phyloP scores from a whole-genome alignment of 2,888 invertebrate species.

The Lasioglossum lativentre region DNA sequence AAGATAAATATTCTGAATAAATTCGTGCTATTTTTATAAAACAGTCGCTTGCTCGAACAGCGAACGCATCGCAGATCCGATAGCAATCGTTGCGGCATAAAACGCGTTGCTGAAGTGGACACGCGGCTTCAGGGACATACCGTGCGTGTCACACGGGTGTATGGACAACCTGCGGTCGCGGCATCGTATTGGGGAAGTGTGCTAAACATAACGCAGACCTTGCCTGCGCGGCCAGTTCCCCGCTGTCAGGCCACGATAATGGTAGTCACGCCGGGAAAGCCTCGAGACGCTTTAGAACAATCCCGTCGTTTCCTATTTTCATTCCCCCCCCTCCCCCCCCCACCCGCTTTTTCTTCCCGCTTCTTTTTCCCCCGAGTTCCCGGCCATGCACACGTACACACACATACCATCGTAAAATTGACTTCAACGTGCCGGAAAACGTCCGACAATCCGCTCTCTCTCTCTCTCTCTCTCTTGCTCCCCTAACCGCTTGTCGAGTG shows the following conservation, averaged over 20 bases:
- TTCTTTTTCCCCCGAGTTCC: not conserved
- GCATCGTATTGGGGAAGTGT: constrained; percentile 2
- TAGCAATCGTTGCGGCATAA: not conserved
- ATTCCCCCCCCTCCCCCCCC: not conserved
- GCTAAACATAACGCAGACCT: constrained; percentile 28
- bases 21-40: not conserved
- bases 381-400: constrained; percentile 32
- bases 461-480: constrained; percentile 13
- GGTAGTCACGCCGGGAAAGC: constrained; percentile 5
- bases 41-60: not conserved
- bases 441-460: constrained; percentile 26
- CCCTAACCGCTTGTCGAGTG: not conserved
- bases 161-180: not conserved
- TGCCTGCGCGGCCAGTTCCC: constrained; percentile 16
- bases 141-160: not conserved
- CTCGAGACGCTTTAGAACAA: constrained; percentile 2
- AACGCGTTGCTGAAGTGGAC: not conserved
- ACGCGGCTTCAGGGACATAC: constrained; percentile 12
- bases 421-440: constrained; percentile 65
- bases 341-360: not conserved
- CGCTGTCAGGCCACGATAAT: constrained; percentile 1
- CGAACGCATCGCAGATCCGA: too few species aligned
- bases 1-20: not conserved
- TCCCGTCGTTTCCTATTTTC: not conserved
- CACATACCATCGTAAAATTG: constrained; percentile 63